Evolutionary conservation across 2,888 invertebrate species (phyloP).

Genomic region (Crossocerus cetratus): DNA sequence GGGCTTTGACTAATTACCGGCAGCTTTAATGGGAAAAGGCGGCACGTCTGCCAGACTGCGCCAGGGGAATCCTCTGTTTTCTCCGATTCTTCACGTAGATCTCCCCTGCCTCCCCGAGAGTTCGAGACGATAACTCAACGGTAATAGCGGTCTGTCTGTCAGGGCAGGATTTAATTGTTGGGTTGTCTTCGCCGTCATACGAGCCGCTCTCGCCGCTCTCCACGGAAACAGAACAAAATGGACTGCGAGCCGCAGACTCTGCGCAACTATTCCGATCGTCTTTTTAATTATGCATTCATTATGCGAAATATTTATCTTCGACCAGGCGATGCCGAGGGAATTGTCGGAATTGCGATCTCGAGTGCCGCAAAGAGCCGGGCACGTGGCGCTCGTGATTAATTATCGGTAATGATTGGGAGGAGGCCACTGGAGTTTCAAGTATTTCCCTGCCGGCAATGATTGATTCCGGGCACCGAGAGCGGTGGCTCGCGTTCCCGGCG

Average conservation of each 20-base stretch:
- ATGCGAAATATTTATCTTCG: no score
- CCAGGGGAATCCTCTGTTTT: background rate
- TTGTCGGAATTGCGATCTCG: no score
- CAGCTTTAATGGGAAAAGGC: constrained; percentile 61
- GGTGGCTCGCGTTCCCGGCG: constrained; percentile 16
- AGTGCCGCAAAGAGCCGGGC: no score
- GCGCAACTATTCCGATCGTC: constrained; percentile 40
- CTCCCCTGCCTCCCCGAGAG: background rate
- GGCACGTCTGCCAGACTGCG: background rate
- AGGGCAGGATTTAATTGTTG: constrained; percentile 72
- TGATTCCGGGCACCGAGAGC: constrained; percentile 24
- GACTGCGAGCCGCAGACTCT: constrained; percentile 47
- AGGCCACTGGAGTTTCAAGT: constrained; percentile 12
- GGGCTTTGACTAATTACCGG: constrained; percentile 59
- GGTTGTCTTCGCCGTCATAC: constrained; percentile 70
- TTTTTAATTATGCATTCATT: background rate
- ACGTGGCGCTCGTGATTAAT: constrained; percentile 49
- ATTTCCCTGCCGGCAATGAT: constrained; percentile 34
- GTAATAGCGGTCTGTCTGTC: constrained; percentile 71
- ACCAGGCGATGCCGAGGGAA: no score
- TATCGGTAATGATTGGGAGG: constrained; percentile 41
- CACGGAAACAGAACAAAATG: constrained; percentile 56
- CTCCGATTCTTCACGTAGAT: constrained; percentile 3
- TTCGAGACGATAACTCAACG: constrained; percentile 72
- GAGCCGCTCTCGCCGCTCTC: constrained; percentile 46